Percentiles rank a stretch among this genome's conserved stretches.
These are phyloP conservation scores for Athrips mouffetella DNA, from an alignment of 2,888 invertebrate species.

Conservation along the genomic window DNA sequence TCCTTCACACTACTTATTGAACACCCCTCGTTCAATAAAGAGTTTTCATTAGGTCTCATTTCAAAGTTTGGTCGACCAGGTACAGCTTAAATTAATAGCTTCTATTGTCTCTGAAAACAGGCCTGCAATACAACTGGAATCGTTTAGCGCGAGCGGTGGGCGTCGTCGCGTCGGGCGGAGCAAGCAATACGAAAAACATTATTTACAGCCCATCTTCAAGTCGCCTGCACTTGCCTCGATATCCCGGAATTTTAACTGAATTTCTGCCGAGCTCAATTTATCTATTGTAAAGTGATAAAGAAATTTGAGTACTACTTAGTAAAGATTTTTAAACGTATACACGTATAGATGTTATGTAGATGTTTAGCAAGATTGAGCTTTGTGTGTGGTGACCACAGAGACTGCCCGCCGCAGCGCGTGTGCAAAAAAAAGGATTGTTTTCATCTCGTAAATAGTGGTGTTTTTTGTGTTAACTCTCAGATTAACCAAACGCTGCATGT, in stretches of 20 bases:
- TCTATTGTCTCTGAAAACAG: background rate
- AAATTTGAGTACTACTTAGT: background rate
- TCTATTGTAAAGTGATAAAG: background rate
- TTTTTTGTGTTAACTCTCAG: background rate
- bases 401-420: background rate
- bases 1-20: no score
- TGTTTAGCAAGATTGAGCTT: background rate
- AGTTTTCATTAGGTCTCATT: no score
- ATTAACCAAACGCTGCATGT: background rate
- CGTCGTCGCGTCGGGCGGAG: no score
- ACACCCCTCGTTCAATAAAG: no score
- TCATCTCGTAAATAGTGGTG: background rate
- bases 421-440: background rate
- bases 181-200: slow-evolving; percentile 15
- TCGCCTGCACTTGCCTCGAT: slow-evolving; percentile 13
- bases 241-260: slow-evolving; percentile 18
- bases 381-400: background rate
- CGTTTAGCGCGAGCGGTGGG: background rate
- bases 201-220: slow-evolving; percentile 18
- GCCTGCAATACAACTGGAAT: background rate
- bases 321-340: background rate
- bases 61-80: no score
- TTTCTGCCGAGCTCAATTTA: slow-evolving; percentile 2
- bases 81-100: background rate
- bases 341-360: background rate